Percentiles rank a stretch among this genome's conserved stretches.
Conservation (phyloP, 2,888 invertebrate genomes). For the Lamellibrachia satsuma region DNA sequence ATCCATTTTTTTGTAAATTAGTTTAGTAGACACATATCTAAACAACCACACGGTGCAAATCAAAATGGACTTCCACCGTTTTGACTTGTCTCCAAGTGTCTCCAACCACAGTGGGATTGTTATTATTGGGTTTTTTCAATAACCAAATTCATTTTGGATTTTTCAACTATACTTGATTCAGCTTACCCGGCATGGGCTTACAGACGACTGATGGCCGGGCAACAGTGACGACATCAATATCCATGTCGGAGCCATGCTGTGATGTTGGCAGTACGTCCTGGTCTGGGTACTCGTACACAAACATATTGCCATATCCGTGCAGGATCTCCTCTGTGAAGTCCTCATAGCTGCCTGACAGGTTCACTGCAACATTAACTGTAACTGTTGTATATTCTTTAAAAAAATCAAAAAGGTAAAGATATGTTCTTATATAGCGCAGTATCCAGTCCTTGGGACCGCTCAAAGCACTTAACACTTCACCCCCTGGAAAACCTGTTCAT, state of each 20-base stretch:
- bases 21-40: too few relatives aligned
- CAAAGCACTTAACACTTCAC: too few relatives aligned
- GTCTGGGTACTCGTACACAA: neutral
- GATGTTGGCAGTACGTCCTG: neutral
- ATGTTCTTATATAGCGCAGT: neutral
- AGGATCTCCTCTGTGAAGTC: neutral
- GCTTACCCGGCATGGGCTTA: constrained; percentile 80
- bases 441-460: too few relatives aligned
- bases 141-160: too few relatives aligned
- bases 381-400: neutral
- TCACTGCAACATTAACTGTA: neutral
- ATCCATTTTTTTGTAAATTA: too few relatives aligned
- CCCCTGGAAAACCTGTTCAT: too few relatives aligned
- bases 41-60: too few relatives aligned
- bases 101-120: too few relatives aligned
- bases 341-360: constrained; percentile 14
- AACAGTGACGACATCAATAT: constrained; percentile 43
- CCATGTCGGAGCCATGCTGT: neutral
- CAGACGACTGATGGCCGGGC: constrained; percentile 73
- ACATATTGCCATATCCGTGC: neutral
- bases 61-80: too few relatives aligned
- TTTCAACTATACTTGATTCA: neutral
- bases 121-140: too few relatives aligned
- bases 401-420: too few relatives aligned
- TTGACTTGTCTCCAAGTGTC: too few relatives aligned